Conservation (phyloP, 2,113 vertebrate genomes). For the Zapus hudsonius region DNA sequence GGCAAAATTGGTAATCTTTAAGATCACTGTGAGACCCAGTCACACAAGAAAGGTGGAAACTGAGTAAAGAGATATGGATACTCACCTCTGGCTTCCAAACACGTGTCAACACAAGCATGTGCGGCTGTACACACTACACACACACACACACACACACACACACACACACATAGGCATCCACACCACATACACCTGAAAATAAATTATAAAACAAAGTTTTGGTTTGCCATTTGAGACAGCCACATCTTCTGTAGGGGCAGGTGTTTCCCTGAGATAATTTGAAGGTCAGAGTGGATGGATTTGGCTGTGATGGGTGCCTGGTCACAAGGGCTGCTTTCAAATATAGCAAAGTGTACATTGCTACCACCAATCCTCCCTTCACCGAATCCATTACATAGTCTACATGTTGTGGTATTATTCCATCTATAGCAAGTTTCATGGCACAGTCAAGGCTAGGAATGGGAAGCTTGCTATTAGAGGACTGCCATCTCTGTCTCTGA, state of each 20-base stretch:
- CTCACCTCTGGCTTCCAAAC: too few relatives aligned
- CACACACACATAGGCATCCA: too few relatives aligned
- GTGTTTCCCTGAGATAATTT: neutral
- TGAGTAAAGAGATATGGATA: too few relatives aligned
- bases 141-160: too few relatives aligned
- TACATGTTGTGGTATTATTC: neutral
- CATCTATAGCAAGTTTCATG: neutral
- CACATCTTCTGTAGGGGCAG: neutral
- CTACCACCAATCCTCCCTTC: neutral
- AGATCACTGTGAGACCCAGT: too few relatives aligned
- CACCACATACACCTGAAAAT: too few relatives aligned
- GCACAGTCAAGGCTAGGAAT: neutral
- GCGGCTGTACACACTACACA: too few relatives aligned
- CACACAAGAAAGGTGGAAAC: too few relatives aligned
- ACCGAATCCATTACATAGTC: too few relatives aligned
- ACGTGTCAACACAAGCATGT: too few relatives aligned
- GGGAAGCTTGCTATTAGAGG: neutral
- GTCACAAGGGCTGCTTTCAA: neutral
- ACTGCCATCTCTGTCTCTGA: too few relatives aligned
- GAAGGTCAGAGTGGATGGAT: neutral
- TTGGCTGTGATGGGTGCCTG: neutral
- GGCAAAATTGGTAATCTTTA: too few relatives aligned
- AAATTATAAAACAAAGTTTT: neutral
- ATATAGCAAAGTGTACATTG: neutral
- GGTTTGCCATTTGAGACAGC: neutral